Evolutionary conservation across 2,113 vertebrate genomes (phyloP).

Genomic region (Amphiprion percula): DNA sequence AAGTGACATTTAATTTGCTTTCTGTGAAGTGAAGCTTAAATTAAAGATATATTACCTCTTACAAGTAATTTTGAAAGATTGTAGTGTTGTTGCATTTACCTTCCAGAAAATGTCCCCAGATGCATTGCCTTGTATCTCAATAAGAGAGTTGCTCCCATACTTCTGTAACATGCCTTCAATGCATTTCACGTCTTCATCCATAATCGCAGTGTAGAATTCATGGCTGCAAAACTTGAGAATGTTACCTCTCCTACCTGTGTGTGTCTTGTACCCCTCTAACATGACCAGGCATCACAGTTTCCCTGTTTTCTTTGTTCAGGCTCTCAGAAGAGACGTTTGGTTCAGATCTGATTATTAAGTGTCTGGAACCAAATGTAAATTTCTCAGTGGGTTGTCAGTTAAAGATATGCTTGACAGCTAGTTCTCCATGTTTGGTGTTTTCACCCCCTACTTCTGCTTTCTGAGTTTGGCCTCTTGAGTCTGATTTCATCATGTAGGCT

Average conservation of each 20-base stretch:
- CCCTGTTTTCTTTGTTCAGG: not conserved
- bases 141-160: slow-evolving; percentile 36
- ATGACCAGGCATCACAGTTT: slow-evolving; percentile 12
- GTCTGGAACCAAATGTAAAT: not conserved
- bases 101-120: slow-evolving; percentile 12
- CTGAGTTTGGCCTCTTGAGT: not conserved
- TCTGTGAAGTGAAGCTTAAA: not conserved
- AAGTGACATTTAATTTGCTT: not conserved
- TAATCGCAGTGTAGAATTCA: slow-evolving; percentile 54
- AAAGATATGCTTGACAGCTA: not conserved
- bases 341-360: slow-evolving; percentile 43
- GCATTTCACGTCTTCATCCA: slow-evolving; percentile 52
- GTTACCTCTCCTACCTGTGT: not conserved
- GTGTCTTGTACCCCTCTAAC: slow-evolving; percentile 4
- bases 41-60: not conserved
- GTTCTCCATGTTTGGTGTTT: not conserved
- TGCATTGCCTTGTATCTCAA: not conserved
- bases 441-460: slow-evolving; percentile 19
- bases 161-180: slow-evolving; percentile 38
- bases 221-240: not conserved
- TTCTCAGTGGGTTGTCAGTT: not conserved
- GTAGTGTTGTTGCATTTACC: slow-evolving; percentile 37
- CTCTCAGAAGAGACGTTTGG: not conserved
- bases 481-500: slow-evolving; percentile 16
- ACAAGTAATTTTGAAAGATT: not conserved